Evolutionary conservation across 1,140 invertebrate species (phyloP).

Genomic region (Melanaphis sacchari): DNA sequence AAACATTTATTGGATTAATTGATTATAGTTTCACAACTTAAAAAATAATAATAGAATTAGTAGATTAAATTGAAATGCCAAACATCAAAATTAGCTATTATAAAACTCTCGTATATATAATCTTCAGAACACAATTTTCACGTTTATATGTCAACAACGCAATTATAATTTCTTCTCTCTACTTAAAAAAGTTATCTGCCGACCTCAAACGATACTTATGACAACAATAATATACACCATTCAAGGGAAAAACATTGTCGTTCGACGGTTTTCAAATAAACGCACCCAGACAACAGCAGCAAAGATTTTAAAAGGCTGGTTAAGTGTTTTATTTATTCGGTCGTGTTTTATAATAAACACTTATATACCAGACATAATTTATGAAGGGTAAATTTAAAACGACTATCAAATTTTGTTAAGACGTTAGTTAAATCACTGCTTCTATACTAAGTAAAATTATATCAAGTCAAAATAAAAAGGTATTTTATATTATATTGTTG

Average conservation of each 20-base stretch:
- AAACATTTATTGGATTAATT: neutral
- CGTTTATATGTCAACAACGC: neutral
- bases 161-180: slow-evolving; percentile 20
- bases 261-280: neutral
- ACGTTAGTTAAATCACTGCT: neutral
- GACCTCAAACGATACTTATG: slow-evolving; percentile 23
- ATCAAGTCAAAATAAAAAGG: neutral
- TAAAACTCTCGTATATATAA: neutral
- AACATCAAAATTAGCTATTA: neutral
- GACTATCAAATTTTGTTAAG: neutral
- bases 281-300: neutral
- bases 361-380: slow-evolving; percentile 34
- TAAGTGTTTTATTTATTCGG: neutral
- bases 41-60: neutral
- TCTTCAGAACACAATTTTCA: neutral
- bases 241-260: neutral
- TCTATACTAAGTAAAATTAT: neutral
- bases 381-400: neutral
- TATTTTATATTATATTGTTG: neutral
- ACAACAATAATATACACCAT: neutral
- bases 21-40: neutral
- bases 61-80: neutral
- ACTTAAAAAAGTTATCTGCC: neutral
- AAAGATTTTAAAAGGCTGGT: slow-evolving; percentile 26
- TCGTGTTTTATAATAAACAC: neutral